These are phyloP conservation scores for Notarius quadriscutis DNA, from an alignment of 2,113 vertebrate genomes.

Conservation along the genomic window DNA sequence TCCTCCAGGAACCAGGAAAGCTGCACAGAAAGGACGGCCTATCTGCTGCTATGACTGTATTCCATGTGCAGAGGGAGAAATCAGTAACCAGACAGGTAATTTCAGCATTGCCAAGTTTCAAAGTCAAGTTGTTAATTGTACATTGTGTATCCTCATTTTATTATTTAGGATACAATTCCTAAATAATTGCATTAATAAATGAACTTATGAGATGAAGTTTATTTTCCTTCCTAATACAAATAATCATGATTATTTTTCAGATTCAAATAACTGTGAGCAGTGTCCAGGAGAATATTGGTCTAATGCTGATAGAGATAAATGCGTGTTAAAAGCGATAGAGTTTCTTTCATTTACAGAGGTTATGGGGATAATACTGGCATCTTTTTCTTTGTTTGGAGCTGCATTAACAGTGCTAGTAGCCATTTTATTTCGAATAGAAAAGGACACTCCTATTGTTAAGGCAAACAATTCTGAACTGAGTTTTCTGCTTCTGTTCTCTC, in stretches of 20 bases:
- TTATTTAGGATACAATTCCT: slow-evolving; percentile 42
- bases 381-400: background rate
- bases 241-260: slow-evolving; percentile 63
- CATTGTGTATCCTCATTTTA: slow-evolving; percentile 58
- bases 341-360: too few relatives aligned
- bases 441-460: background rate
- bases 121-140: slow-evolving; percentile 35
- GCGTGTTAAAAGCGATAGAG: too few relatives aligned
- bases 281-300: too few relatives aligned
- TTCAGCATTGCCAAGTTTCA: background rate
- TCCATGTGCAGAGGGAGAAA: too few relatives aligned
- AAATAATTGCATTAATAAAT: slow-evolving; percentile 16
- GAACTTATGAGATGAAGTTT: background rate
- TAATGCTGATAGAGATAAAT: too few relatives aligned
- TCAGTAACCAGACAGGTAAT: too few relatives aligned
- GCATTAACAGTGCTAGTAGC: background rate
- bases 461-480: too few relatives aligned
- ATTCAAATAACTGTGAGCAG: slow-evolving; percentile 53
- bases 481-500: slow-evolving; percentile 50
- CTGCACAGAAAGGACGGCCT: too few relatives aligned
- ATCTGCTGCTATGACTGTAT: too few relatives aligned
- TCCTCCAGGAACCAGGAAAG: too few relatives aligned
- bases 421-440: background rate
- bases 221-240: background rate
- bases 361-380: background rate